These are phyloP conservation scores for Diachrysia chrysitis DNA, from an alignment of 2,888 invertebrate genomes.

Conservation along the genomic window DNA sequence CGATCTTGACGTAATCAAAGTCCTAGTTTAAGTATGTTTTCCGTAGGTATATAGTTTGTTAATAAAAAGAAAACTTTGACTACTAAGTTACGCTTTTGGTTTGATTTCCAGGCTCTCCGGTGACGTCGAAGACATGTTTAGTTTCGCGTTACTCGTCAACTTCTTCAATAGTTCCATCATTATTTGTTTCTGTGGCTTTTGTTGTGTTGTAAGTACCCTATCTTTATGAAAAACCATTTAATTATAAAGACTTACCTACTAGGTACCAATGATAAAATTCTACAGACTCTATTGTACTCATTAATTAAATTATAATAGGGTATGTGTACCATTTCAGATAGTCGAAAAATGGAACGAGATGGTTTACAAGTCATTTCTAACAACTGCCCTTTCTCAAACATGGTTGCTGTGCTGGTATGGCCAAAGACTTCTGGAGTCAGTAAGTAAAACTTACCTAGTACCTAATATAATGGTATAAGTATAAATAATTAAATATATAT, in stretches of 20 bases:
- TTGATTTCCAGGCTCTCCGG: constrained; percentile 64
- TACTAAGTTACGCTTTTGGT: no score
- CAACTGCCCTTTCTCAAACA: constrained; percentile 74
- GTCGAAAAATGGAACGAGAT: constrained; percentile 81
- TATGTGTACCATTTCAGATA: constrained; percentile 62
- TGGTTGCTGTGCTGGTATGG: constrained; percentile 83
- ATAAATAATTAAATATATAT: no score
- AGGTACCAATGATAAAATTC: no score
- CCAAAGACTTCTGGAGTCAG: constrained; percentile 77
- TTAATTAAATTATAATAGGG: no score
- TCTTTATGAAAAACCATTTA: no score
- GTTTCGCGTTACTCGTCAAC: constrained; percentile 76
- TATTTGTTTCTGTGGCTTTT: constrained; percentile 74
- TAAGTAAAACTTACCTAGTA: constrained; percentile 58
- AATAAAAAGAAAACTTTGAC: no score
- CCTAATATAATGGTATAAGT: no score
- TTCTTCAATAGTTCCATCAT: constrained; percentile 79
- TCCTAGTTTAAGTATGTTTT: no score
- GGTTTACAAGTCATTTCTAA: constrained; percentile 77
- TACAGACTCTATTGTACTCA: no score
- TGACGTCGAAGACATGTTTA: constrained; percentile 71
- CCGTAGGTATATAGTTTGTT: no score
- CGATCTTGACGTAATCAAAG: no score
- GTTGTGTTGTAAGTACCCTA: constrained; percentile 68
- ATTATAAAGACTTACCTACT: no score